phyloP scores from a whole-genome alignment of 2,113 vertebrate species.

The Malurus melanocephalus region DNA sequence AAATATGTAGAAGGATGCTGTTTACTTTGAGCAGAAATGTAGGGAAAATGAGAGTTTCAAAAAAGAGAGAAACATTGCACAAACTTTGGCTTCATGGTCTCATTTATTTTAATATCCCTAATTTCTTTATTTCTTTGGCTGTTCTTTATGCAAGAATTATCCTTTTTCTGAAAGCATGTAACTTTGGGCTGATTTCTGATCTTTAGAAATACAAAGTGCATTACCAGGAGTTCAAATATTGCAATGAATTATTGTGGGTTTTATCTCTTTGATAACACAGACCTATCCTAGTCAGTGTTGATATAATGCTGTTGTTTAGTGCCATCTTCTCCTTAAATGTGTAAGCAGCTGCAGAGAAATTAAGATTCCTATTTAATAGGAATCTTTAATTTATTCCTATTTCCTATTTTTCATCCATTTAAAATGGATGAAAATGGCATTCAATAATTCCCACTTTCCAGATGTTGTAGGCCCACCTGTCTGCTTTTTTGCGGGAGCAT shows the following conservation, averaged over 20 bases:
- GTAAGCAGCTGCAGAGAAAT: not conserved
- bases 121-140: not conserved
- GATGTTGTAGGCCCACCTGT: not conserved
- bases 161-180: constrained; percentile 1
- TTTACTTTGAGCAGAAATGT: not conserved
- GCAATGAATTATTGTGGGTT: not conserved
- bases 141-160: not conserved
- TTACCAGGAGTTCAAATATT: not conserved
- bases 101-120: not conserved
- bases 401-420: not conserved
- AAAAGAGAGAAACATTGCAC: not conserved
- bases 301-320: not conserved
- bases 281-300: not conserved
- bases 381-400: too few relatives aligned
- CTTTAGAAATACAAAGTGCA: not conserved
- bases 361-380: not conserved
- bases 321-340: not conserved
- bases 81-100: not conserved
- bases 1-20: not conserved
- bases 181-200: constrained; percentile 3
- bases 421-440: not conserved
- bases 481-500: not conserved
- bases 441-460: not conserved
- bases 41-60: not conserved
- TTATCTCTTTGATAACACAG: not conserved